Evolutionary conservation across 2,888 invertebrate genomes (phyloP).

Genomic region (Uloborus plumipes): DNA sequence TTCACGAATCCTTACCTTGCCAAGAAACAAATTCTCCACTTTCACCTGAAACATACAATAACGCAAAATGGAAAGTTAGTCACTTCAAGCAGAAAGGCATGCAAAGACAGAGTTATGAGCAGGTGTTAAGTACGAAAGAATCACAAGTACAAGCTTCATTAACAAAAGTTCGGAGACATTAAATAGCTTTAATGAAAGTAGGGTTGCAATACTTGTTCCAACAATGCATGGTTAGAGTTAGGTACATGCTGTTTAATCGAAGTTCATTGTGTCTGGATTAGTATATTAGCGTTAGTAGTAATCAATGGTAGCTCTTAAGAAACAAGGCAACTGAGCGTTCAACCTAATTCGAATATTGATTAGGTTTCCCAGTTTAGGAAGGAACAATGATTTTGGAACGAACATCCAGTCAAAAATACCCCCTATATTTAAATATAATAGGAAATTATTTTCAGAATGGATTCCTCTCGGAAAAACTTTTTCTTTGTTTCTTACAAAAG

Average conservation of each 20-base stretch:
- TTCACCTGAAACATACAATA: constrained; percentile 77
- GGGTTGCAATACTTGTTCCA: not conserved
- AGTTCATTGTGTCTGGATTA: constrained; percentile 14
- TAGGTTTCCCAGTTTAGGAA: too few species aligned
- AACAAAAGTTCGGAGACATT: too few species aligned
- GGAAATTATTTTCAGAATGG: too few species aligned
- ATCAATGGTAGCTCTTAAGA: too few species aligned
- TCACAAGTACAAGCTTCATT: too few species aligned
- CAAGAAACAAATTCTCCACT: constrained; percentile 74
- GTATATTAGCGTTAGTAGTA: constrained; percentile 4
- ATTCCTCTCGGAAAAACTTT: too few species aligned
- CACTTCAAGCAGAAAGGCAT: constrained; percentile 41
- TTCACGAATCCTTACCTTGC: constrained; percentile 68
- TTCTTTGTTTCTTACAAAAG: too few species aligned
- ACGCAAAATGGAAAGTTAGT: constrained; percentile 57
- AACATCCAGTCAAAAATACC: too few species aligned
- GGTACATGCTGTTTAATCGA: constrained; percentile 15
- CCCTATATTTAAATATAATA: too few species aligned
- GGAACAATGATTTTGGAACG: too few species aligned
- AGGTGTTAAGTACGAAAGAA: not conserved
- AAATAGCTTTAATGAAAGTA: too few species aligned
- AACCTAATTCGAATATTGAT: too few species aligned
- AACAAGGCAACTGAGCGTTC: not conserved
- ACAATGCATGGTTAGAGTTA: constrained; percentile 1
- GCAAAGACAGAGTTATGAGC: constrained; percentile 10